These are phyloP conservation scores for Merops nubicus DNA, from an alignment of 2,113 vertebrate species.

Conservation along the genomic window DNA sequence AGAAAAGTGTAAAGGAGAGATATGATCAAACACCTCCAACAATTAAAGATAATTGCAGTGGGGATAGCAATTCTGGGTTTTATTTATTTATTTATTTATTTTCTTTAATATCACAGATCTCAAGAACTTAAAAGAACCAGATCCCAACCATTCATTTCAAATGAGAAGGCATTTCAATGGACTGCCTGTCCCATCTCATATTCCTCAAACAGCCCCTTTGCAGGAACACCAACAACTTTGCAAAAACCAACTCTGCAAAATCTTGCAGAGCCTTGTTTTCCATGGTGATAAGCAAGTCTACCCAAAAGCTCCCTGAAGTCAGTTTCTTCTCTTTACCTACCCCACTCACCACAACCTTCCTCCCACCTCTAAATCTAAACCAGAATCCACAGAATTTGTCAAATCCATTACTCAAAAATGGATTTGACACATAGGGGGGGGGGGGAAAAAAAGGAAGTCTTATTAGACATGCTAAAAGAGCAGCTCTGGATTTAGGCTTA, in stretches of 20 bases:
- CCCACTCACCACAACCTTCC: not conserved
- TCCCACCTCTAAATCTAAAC: not conserved
- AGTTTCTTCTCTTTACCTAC: not conserved
- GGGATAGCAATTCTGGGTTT: not conserved
- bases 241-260: not conserved
- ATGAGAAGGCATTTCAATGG: not conserved
- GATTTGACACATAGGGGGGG: not conserved
- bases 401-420: not conserved
- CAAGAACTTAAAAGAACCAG: not conserved
- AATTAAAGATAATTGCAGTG: not conserved
- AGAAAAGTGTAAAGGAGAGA: not conserved
- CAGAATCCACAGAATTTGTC: not conserved
- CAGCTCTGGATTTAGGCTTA: slow-evolving; percentile 42
- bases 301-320: not conserved
- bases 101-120: not conserved
- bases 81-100: not conserved
- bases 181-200: not conserved
- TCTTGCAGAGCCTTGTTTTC: not conserved
- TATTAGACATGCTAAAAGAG: slow-evolving; percentile 18
- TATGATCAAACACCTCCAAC: not conserved
- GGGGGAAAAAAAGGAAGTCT: not conserved
- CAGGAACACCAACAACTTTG: not conserved
- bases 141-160: not conserved
- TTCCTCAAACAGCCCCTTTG: not conserved
- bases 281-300: not conserved